phyloP scores from a whole-genome alignment of 2,113 vertebrate genomes.

The Paratilapia polleni region DNA sequence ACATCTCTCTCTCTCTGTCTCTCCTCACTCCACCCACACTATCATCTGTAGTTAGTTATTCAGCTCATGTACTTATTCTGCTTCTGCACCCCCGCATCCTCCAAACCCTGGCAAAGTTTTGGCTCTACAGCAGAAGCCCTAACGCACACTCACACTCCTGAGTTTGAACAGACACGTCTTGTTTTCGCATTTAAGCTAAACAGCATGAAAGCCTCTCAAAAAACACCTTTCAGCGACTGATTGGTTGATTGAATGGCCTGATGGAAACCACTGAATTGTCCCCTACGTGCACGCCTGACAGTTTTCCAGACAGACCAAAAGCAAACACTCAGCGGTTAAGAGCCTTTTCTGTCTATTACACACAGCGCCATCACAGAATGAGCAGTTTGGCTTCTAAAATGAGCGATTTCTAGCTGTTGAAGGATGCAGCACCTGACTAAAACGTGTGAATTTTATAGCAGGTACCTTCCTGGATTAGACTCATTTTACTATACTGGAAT shows the following conservation, averaged over 20 bases:
- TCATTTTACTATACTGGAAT: background rate
- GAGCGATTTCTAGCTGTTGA: background rate
- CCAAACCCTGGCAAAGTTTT: conserved; percentile 29
- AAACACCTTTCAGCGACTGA: conserved; percentile 28
- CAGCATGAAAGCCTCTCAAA: conserved; percentile 36
- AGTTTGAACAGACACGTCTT: background rate
- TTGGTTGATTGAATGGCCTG: conserved; percentile 44
- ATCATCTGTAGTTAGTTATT: conserved; percentile 60
- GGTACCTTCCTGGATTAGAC: background rate
- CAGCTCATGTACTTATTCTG: conserved; percentile 57
- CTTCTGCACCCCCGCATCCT: conserved; percentile 51
- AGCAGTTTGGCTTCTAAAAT: conserved; percentile 20
- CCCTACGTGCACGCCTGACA: background rate
- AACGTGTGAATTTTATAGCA: background rate
- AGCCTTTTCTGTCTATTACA: conserved; percentile 33
- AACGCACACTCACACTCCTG: background rate
- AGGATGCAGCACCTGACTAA: background rate
- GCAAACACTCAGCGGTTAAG: conserved; percentile 22
- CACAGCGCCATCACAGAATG: background rate
- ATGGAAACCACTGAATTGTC: conserved; percentile 34
- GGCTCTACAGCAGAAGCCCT: conserved; percentile 6
- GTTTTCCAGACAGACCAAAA: conserved; percentile 44
- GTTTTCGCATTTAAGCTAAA: conserved; percentile 36
- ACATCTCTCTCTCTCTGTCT: background rate
- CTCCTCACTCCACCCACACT: conserved; percentile 44